phyloP scores from a whole-genome alignment of 2,888 invertebrate genomes.

The Chirona hameri region DNA sequence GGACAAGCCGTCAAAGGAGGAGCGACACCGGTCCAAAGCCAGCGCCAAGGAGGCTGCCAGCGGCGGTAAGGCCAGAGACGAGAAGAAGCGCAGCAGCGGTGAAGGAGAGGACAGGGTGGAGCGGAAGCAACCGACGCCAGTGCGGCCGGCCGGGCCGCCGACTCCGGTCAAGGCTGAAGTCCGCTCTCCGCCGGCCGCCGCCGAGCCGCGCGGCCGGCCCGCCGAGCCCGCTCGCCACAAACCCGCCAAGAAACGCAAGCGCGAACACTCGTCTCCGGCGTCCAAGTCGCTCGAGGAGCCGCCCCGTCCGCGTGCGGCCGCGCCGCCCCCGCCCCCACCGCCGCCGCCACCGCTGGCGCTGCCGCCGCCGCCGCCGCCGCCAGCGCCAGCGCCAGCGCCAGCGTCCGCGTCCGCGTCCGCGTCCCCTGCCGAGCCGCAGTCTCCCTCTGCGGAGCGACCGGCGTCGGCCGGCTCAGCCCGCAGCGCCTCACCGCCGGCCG shows the following conservation, averaged over 20 bases:
- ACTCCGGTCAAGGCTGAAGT: background rate
- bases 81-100: background rate
- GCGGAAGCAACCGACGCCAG: background rate
- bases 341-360: background rate
- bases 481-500: background rate
- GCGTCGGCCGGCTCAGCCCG: background rate
- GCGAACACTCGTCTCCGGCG: background rate
- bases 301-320: background rate
- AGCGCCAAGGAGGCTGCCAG: background rate
- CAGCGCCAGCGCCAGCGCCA: too few species aligned
- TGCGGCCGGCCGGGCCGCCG: background rate
- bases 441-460: background rate
- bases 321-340: background rate
- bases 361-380: background rate
- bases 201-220: background rate
- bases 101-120: background rate
- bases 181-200: background rate
- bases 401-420: background rate
- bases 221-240: background rate
- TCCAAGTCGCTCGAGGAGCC: background rate
- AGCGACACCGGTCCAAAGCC: background rate
- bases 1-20: background rate
- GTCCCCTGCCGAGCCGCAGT: background rate
- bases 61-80: background rate
- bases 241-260: background rate